Percentiles rank a stretch among this genome's conserved stretches.
Conservation (phyloP, 2,888 invertebrate genomes). For the Ichneumoninae sp. region DNA sequence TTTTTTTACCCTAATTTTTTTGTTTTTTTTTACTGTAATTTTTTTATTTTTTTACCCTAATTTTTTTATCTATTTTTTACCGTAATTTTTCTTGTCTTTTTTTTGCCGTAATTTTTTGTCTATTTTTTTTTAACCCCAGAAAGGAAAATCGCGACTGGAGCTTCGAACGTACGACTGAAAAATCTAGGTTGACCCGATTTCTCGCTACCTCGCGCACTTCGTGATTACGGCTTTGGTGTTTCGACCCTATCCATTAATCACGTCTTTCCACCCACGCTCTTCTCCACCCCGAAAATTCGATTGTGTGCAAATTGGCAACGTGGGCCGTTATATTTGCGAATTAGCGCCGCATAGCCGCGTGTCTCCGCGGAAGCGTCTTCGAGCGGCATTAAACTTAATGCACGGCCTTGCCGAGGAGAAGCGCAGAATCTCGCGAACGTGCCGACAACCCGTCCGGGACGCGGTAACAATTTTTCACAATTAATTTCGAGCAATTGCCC, state of each 20-base stretch:
- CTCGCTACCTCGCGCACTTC: constrained; percentile 6
- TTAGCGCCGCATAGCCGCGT: constrained; percentile 16
- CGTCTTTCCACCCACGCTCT: constrained; percentile 52
- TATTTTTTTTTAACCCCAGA: constrained; percentile 3
- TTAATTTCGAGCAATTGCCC: constrained; percentile 59
- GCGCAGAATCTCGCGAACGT: constrained; percentile 11
- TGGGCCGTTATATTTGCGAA: constrained; percentile 57
- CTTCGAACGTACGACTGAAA: neutral
- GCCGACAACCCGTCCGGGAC: neutral
- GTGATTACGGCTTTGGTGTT: neutral
- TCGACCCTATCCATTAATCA: constrained; percentile 34
- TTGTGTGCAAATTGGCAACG: constrained; percentile 63
- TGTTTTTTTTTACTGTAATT: too few relatives aligned
- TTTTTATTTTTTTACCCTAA: too few relatives aligned
- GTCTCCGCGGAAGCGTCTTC: constrained; percentile 11
- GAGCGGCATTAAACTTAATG: constrained; percentile 7
- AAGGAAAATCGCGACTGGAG: neutral
- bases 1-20: too few relatives aligned
- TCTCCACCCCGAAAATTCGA: constrained; percentile 49
- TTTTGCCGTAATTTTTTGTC: neutral
- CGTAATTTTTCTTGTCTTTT: neutral
- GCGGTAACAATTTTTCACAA: constrained; percentile 43
- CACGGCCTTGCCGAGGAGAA: constrained; percentile 2
- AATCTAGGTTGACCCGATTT: constrained; percentile 12
- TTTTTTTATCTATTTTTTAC: neutral